Conservation (phyloP, 2,113 vertebrate species). For the Micromys minutus region DNA sequence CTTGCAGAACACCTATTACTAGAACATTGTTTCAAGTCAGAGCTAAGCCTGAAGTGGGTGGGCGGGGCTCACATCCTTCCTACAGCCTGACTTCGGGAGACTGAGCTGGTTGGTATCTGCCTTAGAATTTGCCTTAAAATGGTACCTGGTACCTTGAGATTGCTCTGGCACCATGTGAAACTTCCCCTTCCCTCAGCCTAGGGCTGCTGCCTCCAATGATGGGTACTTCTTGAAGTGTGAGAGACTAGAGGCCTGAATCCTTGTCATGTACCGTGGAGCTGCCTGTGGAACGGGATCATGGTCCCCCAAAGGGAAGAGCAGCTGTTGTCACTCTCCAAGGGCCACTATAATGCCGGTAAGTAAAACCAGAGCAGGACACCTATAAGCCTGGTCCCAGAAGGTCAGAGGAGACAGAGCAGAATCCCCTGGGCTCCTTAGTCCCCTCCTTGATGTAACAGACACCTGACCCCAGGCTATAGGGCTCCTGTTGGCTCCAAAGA, state of each 20-base stretch:
- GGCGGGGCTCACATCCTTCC: not conserved
- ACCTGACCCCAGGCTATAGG: not conserved
- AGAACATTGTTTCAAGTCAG: conserved; percentile 30
- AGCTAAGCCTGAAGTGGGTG: not conserved
- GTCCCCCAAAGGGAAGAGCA: not conserved
- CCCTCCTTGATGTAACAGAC: not conserved
- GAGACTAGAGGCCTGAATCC: not conserved
- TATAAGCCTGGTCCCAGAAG: not conserved
- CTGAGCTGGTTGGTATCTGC: not conserved
- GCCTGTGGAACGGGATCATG: too few species aligned
- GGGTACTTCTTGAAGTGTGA: not conserved
- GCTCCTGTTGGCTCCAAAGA: not conserved
- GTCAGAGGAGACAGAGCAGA: not conserved
- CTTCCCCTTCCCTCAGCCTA: not conserved
- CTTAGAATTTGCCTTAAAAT: not conserved
- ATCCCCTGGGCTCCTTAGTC: not conserved
- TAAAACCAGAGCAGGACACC: not conserved
- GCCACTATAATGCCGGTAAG: not conserved
- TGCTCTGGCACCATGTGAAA: not conserved
- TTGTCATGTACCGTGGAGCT: not conserved
- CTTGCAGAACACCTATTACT: not conserved
- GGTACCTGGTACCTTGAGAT: not conserved
- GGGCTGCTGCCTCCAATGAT: not conserved
- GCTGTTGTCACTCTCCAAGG: not conserved
- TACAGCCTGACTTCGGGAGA: not conserved